A percentile compares a stretch with the other conserved stretches of the same genome.
These are phyloP conservation scores for Gallinago paraguaiae DNA, from an alignment of 2,113 vertebrate genomes.

Conservation along the genomic window DNA sequence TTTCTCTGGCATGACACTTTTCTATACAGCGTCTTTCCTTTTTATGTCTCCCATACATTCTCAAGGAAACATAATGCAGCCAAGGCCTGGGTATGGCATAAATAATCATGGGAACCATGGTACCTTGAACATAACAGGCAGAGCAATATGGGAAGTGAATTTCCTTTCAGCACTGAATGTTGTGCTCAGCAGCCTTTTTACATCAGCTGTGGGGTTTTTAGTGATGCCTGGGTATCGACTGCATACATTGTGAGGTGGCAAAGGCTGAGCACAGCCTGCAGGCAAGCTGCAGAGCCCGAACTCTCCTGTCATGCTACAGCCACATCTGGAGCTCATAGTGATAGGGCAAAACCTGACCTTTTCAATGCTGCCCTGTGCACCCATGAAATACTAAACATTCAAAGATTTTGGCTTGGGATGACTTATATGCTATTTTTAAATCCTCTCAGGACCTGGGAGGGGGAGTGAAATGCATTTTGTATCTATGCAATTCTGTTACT, in stretches of 20 bases:
- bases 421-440: not conserved
- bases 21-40: not conserved
- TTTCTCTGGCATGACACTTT: not conserved
- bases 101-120: not conserved
- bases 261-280: not conserved
- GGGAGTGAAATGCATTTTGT: not conserved
- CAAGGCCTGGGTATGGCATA: not conserved
- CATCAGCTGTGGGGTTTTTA: not conserved
- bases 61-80: not conserved
- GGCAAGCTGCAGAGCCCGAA: not conserved
- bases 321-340: not conserved
- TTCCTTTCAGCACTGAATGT: not conserved
- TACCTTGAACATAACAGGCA: not conserved
- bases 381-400: not conserved
- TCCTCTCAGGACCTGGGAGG: not conserved
- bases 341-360: not conserved
- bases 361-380: not conserved
- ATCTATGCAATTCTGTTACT: not conserved
- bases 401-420: not conserved
- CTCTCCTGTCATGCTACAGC: not conserved
- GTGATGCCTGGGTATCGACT: not conserved
- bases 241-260: not conserved
- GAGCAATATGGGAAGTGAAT: not conserved
- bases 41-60: not conserved
- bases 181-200: not conserved